Base-by-base conservation (phyloP, 1,140 invertebrate species). In the Akabosia matsudoensis region DNA sequence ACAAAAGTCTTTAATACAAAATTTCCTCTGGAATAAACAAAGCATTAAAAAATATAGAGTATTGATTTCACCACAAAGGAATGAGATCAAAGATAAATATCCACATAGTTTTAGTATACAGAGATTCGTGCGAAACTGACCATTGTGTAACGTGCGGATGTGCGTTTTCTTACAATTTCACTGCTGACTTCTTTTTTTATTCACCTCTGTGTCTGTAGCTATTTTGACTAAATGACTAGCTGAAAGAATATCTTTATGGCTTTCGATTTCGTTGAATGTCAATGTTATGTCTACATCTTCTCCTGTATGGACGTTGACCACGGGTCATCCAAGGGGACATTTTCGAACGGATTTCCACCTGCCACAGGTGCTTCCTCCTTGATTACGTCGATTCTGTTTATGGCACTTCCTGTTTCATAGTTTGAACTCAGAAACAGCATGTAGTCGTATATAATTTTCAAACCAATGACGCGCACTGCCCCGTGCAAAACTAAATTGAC, bases 391-490 rank as follows among this genome's bases (percentile, higher is more conserved):
- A 77, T 52, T 64, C 61, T 73, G 28, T 72, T 72, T 4, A 34
- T 18, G 1, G 33, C 34, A 67, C 33, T 73, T 3, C 73, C 73
- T n/a, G 56, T 52, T 28, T 45, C 72, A 24, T 51, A 64, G 13
- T 37, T 33, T 28, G 31, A 31, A 33, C 72, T 67, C 18, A 77
- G 22, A 4, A 64, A 73, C 1, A 77, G 22, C 76, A 77, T 77
- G 34, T 73, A 77, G 37, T 77, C 76, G 34, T 61, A 77, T 16
- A 77, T 77, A 31, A 77, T 51, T 77, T 77, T 77, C n/a, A 77
- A 34, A 7, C 76, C 76, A 33, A 73, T n/a, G 4, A 77, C 30
- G 33, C 76, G 31, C 22, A 77, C 16, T 3, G 54, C 22, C 1
- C 37, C 56, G 24, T 77, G 54, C n/a, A 77, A 33, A 2, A 74